phyloP scores from a whole-genome alignment of 1,140 invertebrate genomes.

The Drosophila seguyi region DNA sequence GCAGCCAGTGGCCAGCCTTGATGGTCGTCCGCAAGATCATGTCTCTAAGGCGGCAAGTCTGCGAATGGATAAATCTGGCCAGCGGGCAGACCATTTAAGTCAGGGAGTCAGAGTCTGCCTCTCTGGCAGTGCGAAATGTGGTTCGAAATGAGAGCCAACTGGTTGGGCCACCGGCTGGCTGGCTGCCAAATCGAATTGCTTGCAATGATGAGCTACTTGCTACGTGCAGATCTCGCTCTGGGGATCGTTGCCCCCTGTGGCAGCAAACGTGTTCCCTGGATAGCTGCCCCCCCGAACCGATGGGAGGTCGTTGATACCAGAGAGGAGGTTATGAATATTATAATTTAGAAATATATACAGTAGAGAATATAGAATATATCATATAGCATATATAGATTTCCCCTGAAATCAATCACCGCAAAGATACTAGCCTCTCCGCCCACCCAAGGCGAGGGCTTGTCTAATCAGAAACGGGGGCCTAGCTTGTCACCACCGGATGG shows the following conservation, averaged over 20 bases:
- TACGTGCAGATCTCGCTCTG: conserved; percentile 32
- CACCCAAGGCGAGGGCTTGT: conserved; percentile 21
- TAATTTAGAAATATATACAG: neutral
- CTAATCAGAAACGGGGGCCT: conserved; percentile 32
- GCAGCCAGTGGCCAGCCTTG: conserved; percentile 28
- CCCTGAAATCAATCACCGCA: conserved; percentile 20
- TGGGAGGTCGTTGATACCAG: conserved; percentile 42
- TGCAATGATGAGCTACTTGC: conserved; percentile 23
- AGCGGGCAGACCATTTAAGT: conserved; percentile 59
- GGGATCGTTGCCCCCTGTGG: conserved; percentile 37
- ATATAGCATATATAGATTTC: conserved; percentile 12
- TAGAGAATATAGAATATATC: neutral
- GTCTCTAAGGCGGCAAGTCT: conserved; percentile 53
- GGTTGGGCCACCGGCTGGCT: conserved; percentile 54
- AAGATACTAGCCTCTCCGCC: neutral
- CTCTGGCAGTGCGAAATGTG: conserved; percentile 36
- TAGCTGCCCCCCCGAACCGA: neutral
- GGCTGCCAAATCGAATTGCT: conserved; percentile 47
- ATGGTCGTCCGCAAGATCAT: conserved; percentile 75
- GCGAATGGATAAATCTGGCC: conserved; percentile 66
- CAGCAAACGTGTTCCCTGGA: conserved; percentile 40
- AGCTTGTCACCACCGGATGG: conserved; percentile 41
- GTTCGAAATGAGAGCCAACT: conserved; percentile 52
- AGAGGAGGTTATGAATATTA: neutral
- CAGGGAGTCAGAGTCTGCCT: neutral